Conservation (phyloP, 2,888 invertebrate genomes). For the Oligia strigilis region DNA sequence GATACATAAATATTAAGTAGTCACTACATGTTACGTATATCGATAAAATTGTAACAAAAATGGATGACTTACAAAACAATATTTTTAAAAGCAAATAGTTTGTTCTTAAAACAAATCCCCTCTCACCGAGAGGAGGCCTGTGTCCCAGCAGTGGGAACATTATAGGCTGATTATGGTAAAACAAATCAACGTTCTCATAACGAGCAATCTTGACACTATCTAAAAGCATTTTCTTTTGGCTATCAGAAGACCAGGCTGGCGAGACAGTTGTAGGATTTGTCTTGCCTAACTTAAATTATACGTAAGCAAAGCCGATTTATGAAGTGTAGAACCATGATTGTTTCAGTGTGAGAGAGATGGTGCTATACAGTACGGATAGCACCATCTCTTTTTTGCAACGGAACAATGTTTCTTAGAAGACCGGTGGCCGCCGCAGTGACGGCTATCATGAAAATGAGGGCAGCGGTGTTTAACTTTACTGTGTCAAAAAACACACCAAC, state of each 20-base stretch:
- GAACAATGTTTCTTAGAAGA: neutral
- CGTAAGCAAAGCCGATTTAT: neutral
- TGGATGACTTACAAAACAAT: slow-evolving; percentile 20
- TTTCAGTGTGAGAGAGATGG: neutral
- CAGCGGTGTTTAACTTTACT: too few species aligned
- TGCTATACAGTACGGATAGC: neutral
- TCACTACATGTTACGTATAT: slow-evolving; percentile 26
- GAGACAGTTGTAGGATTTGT: neutral
- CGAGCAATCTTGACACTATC: neutral
- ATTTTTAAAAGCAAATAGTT: slow-evolving; percentile 37
- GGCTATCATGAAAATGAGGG: neutral
- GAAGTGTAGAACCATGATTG: neutral
- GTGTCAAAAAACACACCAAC: neutral
- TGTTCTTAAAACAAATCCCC: slow-evolving; percentile 24
- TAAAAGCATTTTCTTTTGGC: neutral
- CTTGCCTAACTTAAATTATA: neutral
- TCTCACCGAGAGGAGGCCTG: too few species aligned
- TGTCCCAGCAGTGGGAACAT: too few species aligned
- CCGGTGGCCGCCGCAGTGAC: neutral
- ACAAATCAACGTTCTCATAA: slow-evolving; percentile 28
- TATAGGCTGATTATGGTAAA: too few species aligned
- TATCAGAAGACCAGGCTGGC: neutral
- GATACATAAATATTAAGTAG: slow-evolving; percentile 56
- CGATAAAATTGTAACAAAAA: slow-evolving; percentile 18
- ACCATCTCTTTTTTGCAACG: neutral